phyloP scores from a whole-genome alignment of 1,140 invertebrate species.

The Psilanteris sp. region DNA sequence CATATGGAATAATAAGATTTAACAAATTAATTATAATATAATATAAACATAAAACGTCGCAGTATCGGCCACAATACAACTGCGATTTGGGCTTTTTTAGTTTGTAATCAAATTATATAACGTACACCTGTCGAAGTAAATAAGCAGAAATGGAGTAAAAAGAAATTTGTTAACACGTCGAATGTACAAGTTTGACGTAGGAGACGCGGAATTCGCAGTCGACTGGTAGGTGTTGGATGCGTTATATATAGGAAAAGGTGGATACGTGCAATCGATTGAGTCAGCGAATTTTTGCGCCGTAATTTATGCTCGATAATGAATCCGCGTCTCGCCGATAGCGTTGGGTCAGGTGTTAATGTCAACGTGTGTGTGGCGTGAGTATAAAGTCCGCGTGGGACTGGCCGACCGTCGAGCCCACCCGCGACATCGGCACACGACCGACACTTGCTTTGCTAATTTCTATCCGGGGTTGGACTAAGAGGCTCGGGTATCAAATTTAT shows the following conservation, averaged over 20 bases:
- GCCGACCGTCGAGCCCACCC: constrained; percentile 69
- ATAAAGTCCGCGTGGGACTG: constrained; percentile 70
- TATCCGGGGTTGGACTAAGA: constrained; percentile 7
- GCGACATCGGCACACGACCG: constrained; percentile 59
- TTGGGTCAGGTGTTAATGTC: constrained; percentile 74
- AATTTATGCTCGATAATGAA: constrained; percentile 76
- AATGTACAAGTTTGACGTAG: too few species aligned
- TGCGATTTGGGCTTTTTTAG: too few species aligned
- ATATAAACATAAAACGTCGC: too few species aligned
- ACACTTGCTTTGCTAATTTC: constrained; percentile 46
- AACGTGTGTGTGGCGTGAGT: constrained; percentile 71
- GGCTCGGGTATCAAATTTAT: constrained; percentile 38
- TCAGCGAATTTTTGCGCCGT: constrained; percentile 68
- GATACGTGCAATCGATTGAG: constrained; percentile 41
- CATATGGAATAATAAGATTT: too few species aligned
- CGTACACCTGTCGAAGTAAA: too few species aligned
- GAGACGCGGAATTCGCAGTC: constrained; percentile 21
- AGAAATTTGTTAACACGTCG: too few species aligned
- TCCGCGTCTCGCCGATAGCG: constrained; percentile 70
- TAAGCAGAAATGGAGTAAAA: too few species aligned
- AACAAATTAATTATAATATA: too few species aligned
- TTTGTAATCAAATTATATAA: too few species aligned
- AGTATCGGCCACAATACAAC: too few species aligned
- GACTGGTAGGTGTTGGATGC: constrained; percentile 17
- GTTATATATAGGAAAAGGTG: constrained; percentile 41